Conservation (phyloP, 2,113 vertebrate genomes). For the Lynx canadensis region DNA sequence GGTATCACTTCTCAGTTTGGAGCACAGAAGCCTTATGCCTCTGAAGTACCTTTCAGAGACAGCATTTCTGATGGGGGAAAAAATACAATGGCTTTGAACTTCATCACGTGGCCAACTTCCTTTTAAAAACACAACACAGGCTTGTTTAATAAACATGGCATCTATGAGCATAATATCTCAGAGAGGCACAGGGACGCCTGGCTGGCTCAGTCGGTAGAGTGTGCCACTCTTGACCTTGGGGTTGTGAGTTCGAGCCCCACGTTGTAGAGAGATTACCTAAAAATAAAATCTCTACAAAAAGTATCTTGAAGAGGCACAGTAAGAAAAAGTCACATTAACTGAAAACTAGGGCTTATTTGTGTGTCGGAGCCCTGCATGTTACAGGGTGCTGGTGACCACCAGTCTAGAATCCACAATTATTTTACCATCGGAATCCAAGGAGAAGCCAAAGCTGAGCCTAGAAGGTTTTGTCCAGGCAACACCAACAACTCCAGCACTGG, state of each 20-base stretch:
- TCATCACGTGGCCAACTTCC: neutral
- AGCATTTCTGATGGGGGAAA: neutral
- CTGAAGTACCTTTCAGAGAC: neutral
- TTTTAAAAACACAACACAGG: neutral
- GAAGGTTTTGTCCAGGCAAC: neutral
- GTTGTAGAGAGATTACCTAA: neutral
- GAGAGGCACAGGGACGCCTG: conserved; percentile 1
- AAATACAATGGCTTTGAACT: neutral
- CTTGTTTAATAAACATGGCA: conserved; percentile 42
- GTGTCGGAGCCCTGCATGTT: neutral
- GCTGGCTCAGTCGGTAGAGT: neutral
- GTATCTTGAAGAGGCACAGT: neutral
- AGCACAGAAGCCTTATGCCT: neutral
- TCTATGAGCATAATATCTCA: neutral
- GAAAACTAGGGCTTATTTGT: conserved; percentile 54
- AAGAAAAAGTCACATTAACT: conserved; percentile 18
- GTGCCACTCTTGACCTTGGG: neutral
- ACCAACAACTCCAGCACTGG: neutral
- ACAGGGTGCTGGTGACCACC: neutral
- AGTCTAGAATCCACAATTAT: neutral
- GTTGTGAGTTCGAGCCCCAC: neutral
- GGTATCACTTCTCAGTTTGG: neutral
- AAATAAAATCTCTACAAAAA: neutral
- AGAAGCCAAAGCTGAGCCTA: conserved; percentile 25
- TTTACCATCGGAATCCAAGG: neutral